Base-by-base conservation (phyloP, 1,140 invertebrate genomes). In the Microplitis mediator region DNA sequence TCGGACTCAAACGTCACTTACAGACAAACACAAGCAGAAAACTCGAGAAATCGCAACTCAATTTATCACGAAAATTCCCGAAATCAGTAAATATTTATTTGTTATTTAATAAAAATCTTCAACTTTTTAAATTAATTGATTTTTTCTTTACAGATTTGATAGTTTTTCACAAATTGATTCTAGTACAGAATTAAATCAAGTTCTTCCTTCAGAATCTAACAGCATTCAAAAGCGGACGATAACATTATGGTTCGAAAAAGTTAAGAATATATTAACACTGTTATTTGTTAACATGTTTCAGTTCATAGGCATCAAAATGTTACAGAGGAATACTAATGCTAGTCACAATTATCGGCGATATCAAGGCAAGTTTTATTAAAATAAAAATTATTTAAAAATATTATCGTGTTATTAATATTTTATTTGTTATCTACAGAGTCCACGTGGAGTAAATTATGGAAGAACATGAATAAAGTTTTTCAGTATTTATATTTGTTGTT, bases 401-500 rank as follows among this genome's bases (percentile, higher is more conserved):
- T 68, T 51, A 52, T 50, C 32, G 56, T 70, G 14, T 62, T 72
- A 51, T 14, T 58, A 63, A 36, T n/a, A 13, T 0, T 72, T 39
- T 58, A 35, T 69, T 39, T 56, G 39, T 75, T 50, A 73, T 71
- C 69, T 76, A 69, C 71, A 86, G 84, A 81, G 67, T 79, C 80
- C 23, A 82, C 75, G 70, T 84, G 77, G 82, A 80, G 62, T 14
- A 76, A 56, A 56, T 14, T 77, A 3, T 79, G 75, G 76, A 77
- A 72, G 65, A 51, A 58, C 32, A 62, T 82, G 14, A 74, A 80
- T 63, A 72, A 32, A 56, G 58, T 68, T n/a, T 74, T 82, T 62
- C 77, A 81, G 50, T 77, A 79, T 65, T n/a, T 84, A 34, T 86
- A 87, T 64, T 69, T 86, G 13, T 70, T 81, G 71, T 69, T 85